phyloP scores from a whole-genome alignment of 2,888 invertebrate genomes.

The Agrochola macilenta region DNA sequence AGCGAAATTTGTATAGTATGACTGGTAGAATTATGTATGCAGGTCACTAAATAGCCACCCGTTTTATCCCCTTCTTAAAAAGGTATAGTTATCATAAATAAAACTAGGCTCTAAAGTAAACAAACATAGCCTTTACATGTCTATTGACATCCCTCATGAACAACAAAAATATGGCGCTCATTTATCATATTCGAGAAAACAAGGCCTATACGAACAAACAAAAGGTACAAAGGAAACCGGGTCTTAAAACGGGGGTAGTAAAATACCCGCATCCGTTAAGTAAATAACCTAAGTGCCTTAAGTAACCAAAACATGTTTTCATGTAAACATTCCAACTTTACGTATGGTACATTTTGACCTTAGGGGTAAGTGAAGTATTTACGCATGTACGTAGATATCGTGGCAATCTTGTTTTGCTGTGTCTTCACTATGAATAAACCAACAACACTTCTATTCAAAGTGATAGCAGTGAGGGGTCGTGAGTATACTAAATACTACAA shows the following conservation, averaged over 20 bases:
- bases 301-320: conserved; percentile 74
- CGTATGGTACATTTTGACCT: conserved; percentile 51
- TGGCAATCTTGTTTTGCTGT: conserved; percentile 17
- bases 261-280: conserved; percentile 65
- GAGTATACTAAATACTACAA: conserved; percentile 9
- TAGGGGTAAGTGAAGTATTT: conserved; percentile 28
- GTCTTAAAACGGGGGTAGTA: conserved; percentile 60
- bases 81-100: conserved; percentile 9
- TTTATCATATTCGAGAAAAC: conserved; percentile 60
- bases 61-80: neutral
- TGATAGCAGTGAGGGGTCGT: neutral
- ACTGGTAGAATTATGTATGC: too few species aligned
- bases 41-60: too few species aligned
- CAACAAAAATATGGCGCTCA: conserved; percentile 36
- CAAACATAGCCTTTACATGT: conserved; percentile 7
- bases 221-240: conserved; percentile 55
- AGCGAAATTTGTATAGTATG: too few species aligned
- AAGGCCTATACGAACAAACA: conserved; percentile 46
- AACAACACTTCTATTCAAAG: conserved; percentile 8
- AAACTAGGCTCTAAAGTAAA: conserved; percentile 29
- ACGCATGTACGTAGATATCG: conserved; percentile 30
- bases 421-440: conserved; percentile 48
- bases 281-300: conserved; percentile 68
- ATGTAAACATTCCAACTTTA: conserved; percentile 63
- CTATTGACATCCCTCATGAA: conserved; percentile 34